Conservation (phyloP, 2,113 vertebrate species). For the Thinocorus orbignyianus region DNA sequence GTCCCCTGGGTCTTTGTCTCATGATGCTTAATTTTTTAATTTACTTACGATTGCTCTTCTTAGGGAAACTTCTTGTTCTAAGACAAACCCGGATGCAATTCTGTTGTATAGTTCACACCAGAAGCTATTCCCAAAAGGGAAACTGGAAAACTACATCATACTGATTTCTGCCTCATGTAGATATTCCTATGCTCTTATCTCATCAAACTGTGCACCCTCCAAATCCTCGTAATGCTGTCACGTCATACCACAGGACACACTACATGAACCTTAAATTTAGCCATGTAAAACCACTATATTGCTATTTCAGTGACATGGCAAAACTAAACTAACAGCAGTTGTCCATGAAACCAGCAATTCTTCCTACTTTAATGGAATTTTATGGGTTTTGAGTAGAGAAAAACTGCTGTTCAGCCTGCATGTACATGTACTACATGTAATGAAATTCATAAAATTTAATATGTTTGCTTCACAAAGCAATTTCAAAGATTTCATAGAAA, state of each 20-base stretch:
- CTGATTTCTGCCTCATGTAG: background rate
- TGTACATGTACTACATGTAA: background rate
- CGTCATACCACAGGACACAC: background rate
- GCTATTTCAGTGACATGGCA: background rate
- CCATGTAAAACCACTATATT: background rate
- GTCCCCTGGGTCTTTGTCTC: background rate
- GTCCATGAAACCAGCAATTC: background rate
- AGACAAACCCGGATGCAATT: background rate
- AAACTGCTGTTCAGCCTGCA: background rate
- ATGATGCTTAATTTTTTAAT: background rate
- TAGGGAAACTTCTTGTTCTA: background rate
- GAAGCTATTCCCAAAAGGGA: background rate
- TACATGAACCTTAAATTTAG: background rate
- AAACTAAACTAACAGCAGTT: background rate
- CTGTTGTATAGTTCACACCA: background rate
- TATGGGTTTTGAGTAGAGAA: background rate
- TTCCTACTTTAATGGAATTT: background rate
- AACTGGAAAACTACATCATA: background rate
- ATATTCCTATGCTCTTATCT: background rate
- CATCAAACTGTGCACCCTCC: background rate
- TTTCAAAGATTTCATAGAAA: background rate
- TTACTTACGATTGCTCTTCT: background rate
- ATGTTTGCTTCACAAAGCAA: background rate
- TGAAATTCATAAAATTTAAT: background rate
- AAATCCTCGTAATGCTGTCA: background rate